A percentile compares a stretch with the other conserved stretches of the same genome.
Evolutionary conservation across 2,888 invertebrate genomes (phyloP).

Genomic region (Abrostola tripartita): DNA sequence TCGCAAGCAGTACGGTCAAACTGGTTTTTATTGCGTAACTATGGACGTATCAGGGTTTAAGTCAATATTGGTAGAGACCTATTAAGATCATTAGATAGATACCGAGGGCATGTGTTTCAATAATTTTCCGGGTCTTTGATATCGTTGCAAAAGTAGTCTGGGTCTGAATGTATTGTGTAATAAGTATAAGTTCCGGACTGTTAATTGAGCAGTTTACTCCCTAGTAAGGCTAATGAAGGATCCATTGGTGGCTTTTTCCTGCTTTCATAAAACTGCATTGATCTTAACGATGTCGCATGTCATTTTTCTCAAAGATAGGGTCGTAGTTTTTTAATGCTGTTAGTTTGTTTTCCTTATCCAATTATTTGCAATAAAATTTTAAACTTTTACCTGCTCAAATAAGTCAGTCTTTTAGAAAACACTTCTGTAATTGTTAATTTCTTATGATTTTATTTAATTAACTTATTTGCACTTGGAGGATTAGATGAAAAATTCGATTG

Average conservation of each 20-base stretch:
- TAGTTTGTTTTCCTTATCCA: too few species aligned
- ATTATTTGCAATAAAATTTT: too few species aligned
- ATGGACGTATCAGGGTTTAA: conserved; percentile 17
- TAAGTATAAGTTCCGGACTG: conserved; percentile 30
- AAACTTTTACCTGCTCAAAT: too few species aligned
- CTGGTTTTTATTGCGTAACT: conserved; percentile 45
- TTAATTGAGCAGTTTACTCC: conserved; percentile 24
- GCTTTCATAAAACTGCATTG: neutral
- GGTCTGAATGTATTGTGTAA: conserved; percentile 15
- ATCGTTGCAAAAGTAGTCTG: conserved; percentile 26
- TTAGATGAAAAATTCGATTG: too few species aligned
- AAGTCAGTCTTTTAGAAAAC: too few species aligned
- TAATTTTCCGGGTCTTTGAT: conserved; percentile 51
- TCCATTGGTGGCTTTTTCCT: neutral
- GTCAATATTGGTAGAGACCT: conserved; percentile 34
- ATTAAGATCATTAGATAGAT: conserved; percentile 47
- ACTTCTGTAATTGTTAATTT: too few species aligned
- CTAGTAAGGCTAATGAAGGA: conserved; percentile 3
- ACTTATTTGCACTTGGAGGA: too few species aligned
- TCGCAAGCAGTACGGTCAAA: conserved; percentile 23
- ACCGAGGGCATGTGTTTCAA: conserved; percentile 25
- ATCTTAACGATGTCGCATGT: neutral
- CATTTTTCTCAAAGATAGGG: too few species aligned
- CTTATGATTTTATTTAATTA: too few species aligned
- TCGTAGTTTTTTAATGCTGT: too few species aligned